phyloP scores from a whole-genome alignment of 2,797 vertebrate genomes.

The Triplophysa bombifrons region DNA sequence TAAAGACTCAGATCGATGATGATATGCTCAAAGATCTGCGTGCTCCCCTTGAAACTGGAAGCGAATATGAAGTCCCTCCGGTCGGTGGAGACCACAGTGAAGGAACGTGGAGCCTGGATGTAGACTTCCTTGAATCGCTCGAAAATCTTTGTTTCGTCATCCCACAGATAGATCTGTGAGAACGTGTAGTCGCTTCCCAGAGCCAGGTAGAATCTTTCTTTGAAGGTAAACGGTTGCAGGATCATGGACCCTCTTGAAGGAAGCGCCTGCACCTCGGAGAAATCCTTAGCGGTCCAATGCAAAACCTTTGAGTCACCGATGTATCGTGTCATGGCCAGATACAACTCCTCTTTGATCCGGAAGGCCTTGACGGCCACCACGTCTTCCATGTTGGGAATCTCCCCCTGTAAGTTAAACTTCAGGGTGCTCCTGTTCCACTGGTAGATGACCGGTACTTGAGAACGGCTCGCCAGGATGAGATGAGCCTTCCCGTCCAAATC shows the following conservation, averaged over 20 bases:
- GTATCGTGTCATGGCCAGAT: conserved; percentile 92
- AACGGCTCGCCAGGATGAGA: conserved; percentile 93
- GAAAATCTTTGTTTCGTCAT: conserved; percentile 85
- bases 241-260: conserved; percentile 97
- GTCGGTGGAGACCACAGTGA: conserved; percentile 94
- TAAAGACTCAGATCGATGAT: conserved; percentile 90
- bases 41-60: conserved; percentile 98
- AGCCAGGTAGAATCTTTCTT: conserved; percentile 91
- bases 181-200: conserved; percentile 98
- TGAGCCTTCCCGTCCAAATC: conserved; percentile 91
- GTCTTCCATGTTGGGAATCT: conserved; percentile 97
- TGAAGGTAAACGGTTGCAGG: conserved; percentile 92
- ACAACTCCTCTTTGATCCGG: conserved; percentile 86
- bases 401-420: conserved; percentile 89
- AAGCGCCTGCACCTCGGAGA: conserved; percentile 91
- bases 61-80: conserved; percentile 96
- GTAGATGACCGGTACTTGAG: conserved; percentile 95
- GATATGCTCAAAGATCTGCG: conserved; percentile 95
- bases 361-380: conserved; percentile 95
- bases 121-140: conserved; percentile 96
- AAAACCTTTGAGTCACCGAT: conserved; percentile 97
- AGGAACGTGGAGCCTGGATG: conserved; percentile 94
- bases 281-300: conserved; percentile 91
- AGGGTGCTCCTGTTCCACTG: conserved; percentile 92
- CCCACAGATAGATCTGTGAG: conserved; percentile 96